Conservation (phyloP, 2,888 invertebrate genomes). For the Eristalis pertinax region DNA sequence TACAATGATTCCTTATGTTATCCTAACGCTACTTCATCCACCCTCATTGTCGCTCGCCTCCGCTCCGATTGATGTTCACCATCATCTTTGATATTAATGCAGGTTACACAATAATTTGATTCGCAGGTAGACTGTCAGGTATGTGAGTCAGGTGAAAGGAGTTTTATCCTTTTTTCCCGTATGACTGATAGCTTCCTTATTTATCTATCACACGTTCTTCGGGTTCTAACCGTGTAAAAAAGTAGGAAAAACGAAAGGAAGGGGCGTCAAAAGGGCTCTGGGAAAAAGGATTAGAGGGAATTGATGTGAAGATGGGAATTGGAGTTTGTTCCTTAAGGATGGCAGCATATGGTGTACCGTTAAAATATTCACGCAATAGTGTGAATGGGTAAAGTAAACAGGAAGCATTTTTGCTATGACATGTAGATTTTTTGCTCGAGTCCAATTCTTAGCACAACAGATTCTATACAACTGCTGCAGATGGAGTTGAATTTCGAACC, state of each 20-base stretch:
- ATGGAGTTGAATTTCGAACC: no score
- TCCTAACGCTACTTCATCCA: slow-evolving; percentile 43
- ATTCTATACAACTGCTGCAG: no score
- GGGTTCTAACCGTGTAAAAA: slow-evolving; percentile 28
- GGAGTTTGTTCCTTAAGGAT: slow-evolving; percentile 32
- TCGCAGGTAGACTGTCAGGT: slow-evolving; percentile 65
- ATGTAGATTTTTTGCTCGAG: background rate
- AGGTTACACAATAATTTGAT: slow-evolving; percentile 40
- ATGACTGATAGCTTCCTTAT: slow-evolving; percentile 63
- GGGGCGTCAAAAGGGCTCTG: slow-evolving; percentile 48
- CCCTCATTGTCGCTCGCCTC: slow-evolving; percentile 7
- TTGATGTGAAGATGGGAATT: slow-evolving; percentile 16
- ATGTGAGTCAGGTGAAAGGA: slow-evolving; percentile 70
- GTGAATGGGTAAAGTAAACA: slow-evolving; percentile 65
- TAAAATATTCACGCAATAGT: slow-evolving; percentile 60
- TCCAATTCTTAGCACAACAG: background rate
- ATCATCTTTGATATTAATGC: slow-evolving; percentile 51
- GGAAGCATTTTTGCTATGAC: slow-evolving; percentile 44
- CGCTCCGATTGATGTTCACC: slow-evolving; percentile 59
- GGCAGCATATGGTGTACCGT: slow-evolving; percentile 69
- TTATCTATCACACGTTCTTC: slow-evolving; percentile 67
- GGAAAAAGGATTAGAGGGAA: slow-evolving; percentile 65
- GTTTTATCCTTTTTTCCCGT: slow-evolving; percentile 49
- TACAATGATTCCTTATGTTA: slow-evolving; percentile 49
- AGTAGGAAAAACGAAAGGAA: slow-evolving; percentile 43